phyloP scores from a whole-genome alignment of 2,888 invertebrate species.

The Zygaena filipendulae region DNA sequence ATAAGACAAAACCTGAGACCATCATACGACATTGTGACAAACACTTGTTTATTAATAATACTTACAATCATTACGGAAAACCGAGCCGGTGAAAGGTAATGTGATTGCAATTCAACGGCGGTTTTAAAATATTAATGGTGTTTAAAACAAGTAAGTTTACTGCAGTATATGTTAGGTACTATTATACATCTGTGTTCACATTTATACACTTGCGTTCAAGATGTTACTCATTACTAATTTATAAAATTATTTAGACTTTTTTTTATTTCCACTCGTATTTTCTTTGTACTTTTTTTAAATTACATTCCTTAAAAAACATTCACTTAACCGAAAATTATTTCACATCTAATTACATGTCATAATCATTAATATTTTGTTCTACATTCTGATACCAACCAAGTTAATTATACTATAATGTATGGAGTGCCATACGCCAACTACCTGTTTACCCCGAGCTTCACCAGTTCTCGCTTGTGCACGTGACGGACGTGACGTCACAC shows the following conservation, averaged over 20 bases:
- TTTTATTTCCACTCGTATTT: constrained; percentile 37
- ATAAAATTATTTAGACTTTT: constrained; percentile 24
- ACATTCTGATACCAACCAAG: constrained; percentile 44
- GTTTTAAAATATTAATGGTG: too few species aligned
- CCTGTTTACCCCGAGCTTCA: too few species aligned
- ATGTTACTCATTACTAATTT: constrained; percentile 27
- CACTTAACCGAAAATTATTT: constrained; percentile 42
- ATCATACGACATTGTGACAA: too few species aligned
- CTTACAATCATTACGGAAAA: too few species aligned
- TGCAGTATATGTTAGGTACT: too few species aligned
- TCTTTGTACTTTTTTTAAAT: constrained; percentile 59
- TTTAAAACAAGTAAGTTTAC: too few species aligned
- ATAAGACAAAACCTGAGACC: constrained; percentile 6
- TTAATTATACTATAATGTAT: constrained; percentile 42
- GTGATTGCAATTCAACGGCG: too few species aligned
- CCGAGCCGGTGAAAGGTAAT: too few species aligned
- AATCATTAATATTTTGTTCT: constrained; percentile 45
- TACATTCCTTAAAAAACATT: constrained; percentile 41
- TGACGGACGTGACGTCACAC: constrained; percentile 29
- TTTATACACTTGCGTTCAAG: constrained; percentile 35
- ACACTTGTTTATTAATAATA: too few species aligned
- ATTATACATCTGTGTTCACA: too few species aligned
- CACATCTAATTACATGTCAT: constrained; percentile 39
- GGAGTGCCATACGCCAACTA: constrained; percentile 43
- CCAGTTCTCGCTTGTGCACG: constrained; percentile 29